Evolutionary conservation across 2,797 vertebrate species (phyloP), one percentile per base, ranked within the genome.

Genomic region (Sebastes trivittatus): DNA sequence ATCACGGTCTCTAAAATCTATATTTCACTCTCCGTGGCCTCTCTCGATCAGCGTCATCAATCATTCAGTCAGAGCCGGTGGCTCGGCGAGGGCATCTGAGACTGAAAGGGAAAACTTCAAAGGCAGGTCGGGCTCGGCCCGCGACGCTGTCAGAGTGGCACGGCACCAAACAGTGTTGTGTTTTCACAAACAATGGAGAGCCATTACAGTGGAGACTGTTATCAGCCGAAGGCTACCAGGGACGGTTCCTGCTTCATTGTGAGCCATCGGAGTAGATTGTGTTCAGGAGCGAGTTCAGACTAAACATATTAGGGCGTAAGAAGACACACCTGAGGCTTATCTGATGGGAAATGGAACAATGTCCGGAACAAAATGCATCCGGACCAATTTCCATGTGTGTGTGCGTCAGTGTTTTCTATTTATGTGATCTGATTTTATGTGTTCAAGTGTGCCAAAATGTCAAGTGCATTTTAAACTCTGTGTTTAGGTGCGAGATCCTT

Each of bases 311-410:
- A 92, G 89, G 93, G 95, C 72, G 86, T 92, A 36, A 93, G 86
- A 94, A 95, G 96, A 94, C 95, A 96, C 96, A 97, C 96, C 97
- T 97, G 97, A 95, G 92, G 92, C 93, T 97, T 96, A 96, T 97
- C 97, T 95, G 90, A 93, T 91, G 88, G 93, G 93, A 95, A 95
- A 91, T 94, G 94, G 89, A 96, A 92, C 94, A 96, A 95, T 85
- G 88, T 80, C 78, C 77, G 0, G 13, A 55, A 75, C 86, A 62
- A 30, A 81, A 89, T 66, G 77, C 90, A 95, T 96, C 94, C 94
- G 94, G 91, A 86, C 77, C 20, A 80, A 82, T 81, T 71, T 77
- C 30, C 72, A 1, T 52, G 23, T 75, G 22, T 58, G 27, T 29
- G 23, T 68, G 52, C 6, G 58, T 82, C 69, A 79, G 60, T 61